These are phyloP conservation scores for Huso huso DNA, from an alignment of 2,797 vertebrate species.

Conservation along the genomic window DNA sequence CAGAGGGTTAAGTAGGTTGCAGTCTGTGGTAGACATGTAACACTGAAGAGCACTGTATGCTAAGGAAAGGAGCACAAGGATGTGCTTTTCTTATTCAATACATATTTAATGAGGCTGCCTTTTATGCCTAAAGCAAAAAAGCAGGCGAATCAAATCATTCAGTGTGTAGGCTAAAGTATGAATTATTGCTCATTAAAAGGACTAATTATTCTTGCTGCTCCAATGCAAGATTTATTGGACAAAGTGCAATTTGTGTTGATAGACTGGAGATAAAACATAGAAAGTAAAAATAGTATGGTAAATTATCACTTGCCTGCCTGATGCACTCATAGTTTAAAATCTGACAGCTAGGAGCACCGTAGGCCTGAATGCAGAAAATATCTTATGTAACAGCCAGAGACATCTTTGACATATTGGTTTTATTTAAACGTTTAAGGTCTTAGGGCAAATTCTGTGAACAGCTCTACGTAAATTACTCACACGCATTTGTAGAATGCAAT, in stretches of 20 bases:
- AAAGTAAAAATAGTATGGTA: not conserved
- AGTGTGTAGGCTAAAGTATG: slow-evolving; percentile 53
- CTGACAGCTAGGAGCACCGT: too few species aligned
- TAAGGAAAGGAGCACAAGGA: slow-evolving; percentile 19
- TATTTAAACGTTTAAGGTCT: too few species aligned
- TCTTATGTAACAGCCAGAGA: too few species aligned
- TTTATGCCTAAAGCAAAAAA: slow-evolving; percentile 52
- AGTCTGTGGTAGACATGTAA: slow-evolving; percentile 26
- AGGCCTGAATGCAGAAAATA: too few species aligned
- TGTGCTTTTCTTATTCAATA: slow-evolving; percentile 35
- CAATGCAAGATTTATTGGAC: slow-evolving; percentile 46
- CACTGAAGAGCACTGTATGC: slow-evolving; percentile 28
- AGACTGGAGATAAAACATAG: slow-evolving; percentile 12
- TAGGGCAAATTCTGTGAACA: too few species aligned
- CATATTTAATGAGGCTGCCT: slow-evolving; percentile 63
- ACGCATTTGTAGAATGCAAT: too few species aligned
- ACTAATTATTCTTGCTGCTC: slow-evolving; percentile 53
- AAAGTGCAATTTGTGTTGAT: slow-evolving; percentile 46
- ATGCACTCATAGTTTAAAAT: too few species aligned
- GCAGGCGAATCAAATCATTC: slow-evolving; percentile 53
- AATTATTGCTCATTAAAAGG: slow-evolving; percentile 66
- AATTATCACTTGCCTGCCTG: too few species aligned
- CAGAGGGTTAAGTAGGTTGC: slow-evolving; percentile 17
- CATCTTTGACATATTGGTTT: too few species aligned
- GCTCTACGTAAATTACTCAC: too few species aligned